Evolutionary conservation across 1,140 invertebrate genomes (phyloP).

Genomic region (Ptiloglossa arizonensis): DNA sequence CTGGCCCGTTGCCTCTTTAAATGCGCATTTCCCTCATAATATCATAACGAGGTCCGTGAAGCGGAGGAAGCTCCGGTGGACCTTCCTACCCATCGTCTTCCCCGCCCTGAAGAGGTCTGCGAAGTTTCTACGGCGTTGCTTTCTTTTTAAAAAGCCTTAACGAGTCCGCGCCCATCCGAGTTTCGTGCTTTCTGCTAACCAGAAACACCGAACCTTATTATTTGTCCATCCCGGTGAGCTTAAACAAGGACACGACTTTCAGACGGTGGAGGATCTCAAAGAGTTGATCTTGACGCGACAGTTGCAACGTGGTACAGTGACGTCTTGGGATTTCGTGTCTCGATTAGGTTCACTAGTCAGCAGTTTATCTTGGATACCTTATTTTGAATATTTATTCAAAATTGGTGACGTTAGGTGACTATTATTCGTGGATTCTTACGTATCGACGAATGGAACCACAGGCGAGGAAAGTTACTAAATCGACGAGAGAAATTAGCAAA

Average conservation of each 20-base stretch:
- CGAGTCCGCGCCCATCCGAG: conserved; percentile 44
- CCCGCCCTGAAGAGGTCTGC: conserved; percentile 41
- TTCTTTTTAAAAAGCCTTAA: conserved; percentile 64
- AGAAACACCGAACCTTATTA: conserved; percentile 60
- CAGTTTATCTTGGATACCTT: too few relatives aligned
- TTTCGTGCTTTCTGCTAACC: conserved; percentile 32
- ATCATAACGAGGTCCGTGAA: conserved; percentile 61
- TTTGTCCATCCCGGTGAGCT: conserved; percentile 38
- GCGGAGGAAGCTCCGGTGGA: conserved; percentile 27
- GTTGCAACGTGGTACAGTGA: too few relatives aligned
- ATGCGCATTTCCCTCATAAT: conserved; percentile 62
- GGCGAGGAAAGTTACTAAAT: too few relatives aligned
- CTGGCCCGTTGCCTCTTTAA: conserved; percentile 43
- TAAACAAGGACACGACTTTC: too few relatives aligned
- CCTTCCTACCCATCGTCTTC: conserved; percentile 20
- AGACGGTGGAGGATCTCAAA: neutral
- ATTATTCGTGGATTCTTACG: too few relatives aligned
- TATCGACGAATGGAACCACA: too few relatives aligned
- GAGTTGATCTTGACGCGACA: neutral
- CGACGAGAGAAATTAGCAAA: too few relatives aligned
- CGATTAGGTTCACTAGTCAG: too few relatives aligned
- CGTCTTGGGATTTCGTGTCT: too few relatives aligned
- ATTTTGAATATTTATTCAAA: too few relatives aligned
- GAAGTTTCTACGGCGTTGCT: conserved; percentile 51
- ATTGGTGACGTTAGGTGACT: too few relatives aligned